Evolutionary conservation across 2,888 invertebrate genomes (phyloP), one percentile per base, ranked within the genome.

Genomic region (Orchesella flavescens): DNA sequence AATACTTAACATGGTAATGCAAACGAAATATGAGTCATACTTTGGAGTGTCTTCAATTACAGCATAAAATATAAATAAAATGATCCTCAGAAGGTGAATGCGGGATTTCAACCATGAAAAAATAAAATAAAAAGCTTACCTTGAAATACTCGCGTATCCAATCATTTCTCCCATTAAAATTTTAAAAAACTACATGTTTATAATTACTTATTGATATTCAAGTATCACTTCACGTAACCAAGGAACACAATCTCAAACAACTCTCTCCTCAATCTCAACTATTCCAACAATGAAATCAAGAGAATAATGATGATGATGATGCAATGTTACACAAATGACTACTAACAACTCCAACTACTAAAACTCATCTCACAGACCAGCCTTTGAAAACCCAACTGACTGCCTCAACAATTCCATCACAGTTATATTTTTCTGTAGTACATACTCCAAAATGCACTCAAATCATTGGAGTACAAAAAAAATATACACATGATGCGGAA

Each of bases 391-490:
- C 57, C 69, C 17, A 34, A 74, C 73, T 74, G 65, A 63, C 75
- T 82, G 82, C 75, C 82, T 82, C 82, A 82, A 63, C 53, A 57
- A 13, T 71, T 43, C 66, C 43, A 49, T 66, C 61, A 34, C 49
- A 17, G 49, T n/a, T n/a, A 49, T 49, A 49, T 49, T 49, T 49
- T 49, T 49, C n/a, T 12, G 2, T 49, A 49, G 49, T 17, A 21
- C 34, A 57, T 55, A 55, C 34, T 49, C 55, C 71, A 24, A 55
- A 57, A 71, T 55, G 34, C 57, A n/a, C n/a, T 19, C n/a, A 15
- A 15, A 21, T 24, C 44, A 44, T 44, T 44, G 44, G 2, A 61
- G 19, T 61, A 21, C 23, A 19, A 9, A 23, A 1, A 23, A 17
- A 61, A 19, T 1, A 61, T 19, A 7, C 61, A 61, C 19, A 59